These are phyloP conservation scores for Corynorhinus townsendii DNA, from an alignment of 2,113 vertebrate genomes.

Conservation along the genomic window DNA sequence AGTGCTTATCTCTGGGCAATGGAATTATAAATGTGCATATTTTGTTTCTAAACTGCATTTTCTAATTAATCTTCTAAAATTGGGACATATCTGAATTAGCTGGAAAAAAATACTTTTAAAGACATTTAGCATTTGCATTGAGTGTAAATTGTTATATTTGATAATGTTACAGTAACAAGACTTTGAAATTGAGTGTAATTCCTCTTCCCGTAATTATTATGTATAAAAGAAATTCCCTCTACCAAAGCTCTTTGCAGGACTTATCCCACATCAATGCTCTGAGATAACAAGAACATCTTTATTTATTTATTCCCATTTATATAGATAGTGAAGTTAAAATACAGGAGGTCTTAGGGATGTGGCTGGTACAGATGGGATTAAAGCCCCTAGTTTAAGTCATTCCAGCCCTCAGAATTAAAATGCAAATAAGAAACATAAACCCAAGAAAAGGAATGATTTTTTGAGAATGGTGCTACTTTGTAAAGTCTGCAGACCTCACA, in stretches of 20 bases:
- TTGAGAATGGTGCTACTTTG: neutral
- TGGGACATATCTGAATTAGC: neutral
- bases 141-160: neutral
- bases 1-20: neutral
- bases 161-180: neutral
- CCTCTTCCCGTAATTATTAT: neutral
- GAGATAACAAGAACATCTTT: neutral
- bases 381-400: neutral
- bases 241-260: neutral
- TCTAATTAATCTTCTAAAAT: neutral
- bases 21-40: neutral
- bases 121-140: neutral
- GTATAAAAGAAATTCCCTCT: neutral
- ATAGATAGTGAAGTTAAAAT: neutral
- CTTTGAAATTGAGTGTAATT: neutral
- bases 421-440: neutral
- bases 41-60: neutral
- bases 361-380: neutral
- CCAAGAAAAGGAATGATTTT: neutral
- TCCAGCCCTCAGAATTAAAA: neutral
- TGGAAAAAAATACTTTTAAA: neutral
- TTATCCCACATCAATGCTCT: neutral
- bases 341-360: neutral
- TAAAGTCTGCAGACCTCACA: neutral
- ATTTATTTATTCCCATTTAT: neutral